Percentiles rank a stretch among this genome's conserved stretches.
phyloP scores from a whole-genome alignment of 2,888 invertebrate genomes.

The Eupithecia pulchellata region DNA sequence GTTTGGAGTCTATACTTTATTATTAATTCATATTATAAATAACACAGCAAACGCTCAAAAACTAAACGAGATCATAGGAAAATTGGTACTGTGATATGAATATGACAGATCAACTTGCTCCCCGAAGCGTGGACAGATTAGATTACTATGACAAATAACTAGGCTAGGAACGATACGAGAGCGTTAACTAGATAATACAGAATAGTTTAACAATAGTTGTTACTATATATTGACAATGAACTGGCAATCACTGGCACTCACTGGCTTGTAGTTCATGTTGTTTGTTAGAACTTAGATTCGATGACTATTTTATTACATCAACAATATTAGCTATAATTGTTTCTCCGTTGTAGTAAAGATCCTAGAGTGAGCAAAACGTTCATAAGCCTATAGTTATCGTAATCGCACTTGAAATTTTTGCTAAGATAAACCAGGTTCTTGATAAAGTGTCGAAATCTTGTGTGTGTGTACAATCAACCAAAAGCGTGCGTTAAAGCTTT shows the following conservation, averaged over 20 bases:
- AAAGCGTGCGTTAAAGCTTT: neutral
- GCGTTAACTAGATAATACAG: constrained; percentile 17
- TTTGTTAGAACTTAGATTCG: neutral
- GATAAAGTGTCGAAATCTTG: neutral
- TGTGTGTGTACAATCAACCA: neutral
- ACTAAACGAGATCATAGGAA: constrained; percentile 18
- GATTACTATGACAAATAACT: constrained; percentile 38
- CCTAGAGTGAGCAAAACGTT: neutral
- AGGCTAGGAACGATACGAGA: constrained; percentile 21
- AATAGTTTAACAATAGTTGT: constrained; percentile 1
- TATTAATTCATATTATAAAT: neutral
- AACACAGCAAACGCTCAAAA: neutral
- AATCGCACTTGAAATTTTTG: neutral
- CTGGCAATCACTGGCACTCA: neutral
- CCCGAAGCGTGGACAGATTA: constrained; percentile 37
- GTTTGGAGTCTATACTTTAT: neutral
- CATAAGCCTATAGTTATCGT: neutral
- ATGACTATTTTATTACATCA: neutral
- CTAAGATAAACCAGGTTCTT: neutral
- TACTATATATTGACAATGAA: neutral
- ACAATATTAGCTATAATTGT: neutral
- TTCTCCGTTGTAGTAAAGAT: neutral
- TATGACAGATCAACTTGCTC: constrained; percentile 39
- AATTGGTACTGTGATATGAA: constrained; percentile 34
- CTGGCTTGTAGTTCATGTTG: neutral